Evolutionary conservation across 2,888 invertebrate genomes (phyloP), one percentile per base, ranked within the genome.

Genomic region (Bombylius discolor): DNA sequence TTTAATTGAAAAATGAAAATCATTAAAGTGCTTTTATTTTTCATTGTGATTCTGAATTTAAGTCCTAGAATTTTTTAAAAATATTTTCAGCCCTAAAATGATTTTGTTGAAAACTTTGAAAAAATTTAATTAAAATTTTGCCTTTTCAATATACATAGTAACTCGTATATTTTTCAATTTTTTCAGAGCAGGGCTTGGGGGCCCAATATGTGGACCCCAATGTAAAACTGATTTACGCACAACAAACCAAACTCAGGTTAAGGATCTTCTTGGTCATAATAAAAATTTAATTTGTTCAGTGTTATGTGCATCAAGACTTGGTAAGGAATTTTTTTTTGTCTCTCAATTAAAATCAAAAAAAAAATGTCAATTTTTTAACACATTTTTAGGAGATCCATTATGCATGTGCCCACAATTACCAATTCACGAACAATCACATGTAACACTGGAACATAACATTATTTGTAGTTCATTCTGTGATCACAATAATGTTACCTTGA

Each of bases 221-320:
- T 62, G 61, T 55, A 9, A 46, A 5, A 11, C 4, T 42, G 39
- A 11, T 42, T 11, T 11, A 11, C 8, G 12, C 39, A 42, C 39
- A 42, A 42, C 2, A 42, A 36, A 36, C 8, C 11, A 42, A 6
- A 58, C 59, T 54, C 61, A 58, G 49, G 63, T 62, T 45, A 56
- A 59, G 52, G 53, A 54, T 50, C 59, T 66, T 46, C 59, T 64
- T 56, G 60, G 60, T 51, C 55, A 61, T 49, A 62, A 63, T 52
- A 56, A 61, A 52, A 36, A 59, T 31, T 71, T 70, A 51, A 81
- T 82, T 56, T 84, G 84, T 63, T 78, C 79, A 1, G 71, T 79
- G 44, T 76, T 84, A 53, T 84, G 84, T 69, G 69, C 71, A 55
- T 79, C 81, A 66, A 74, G 75, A 57, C 70, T 84, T 49, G 85